Base-by-base conservation (phyloP, 2,797 vertebrate genomes). In the Rhyacichthys aspro region DNA sequence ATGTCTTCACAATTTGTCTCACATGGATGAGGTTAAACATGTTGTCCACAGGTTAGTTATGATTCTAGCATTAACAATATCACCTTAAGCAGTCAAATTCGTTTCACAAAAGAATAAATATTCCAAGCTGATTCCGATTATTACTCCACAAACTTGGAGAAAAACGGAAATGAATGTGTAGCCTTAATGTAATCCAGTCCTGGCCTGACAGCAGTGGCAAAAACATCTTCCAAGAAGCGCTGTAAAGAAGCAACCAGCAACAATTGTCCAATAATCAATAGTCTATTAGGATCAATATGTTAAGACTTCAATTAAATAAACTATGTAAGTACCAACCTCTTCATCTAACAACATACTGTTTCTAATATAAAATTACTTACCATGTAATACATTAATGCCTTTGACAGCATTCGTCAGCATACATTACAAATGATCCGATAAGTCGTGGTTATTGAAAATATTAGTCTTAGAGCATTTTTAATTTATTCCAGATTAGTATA, bases 241-340 rank as follows among this genome's bases (percentile, higher is more conserved):
- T n/a, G n/a, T n/a, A n/a, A n/a, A n/a, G n/a, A 28, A 28, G 7
- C 23, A 28, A 28, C 7, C 23, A 28, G 23, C 4, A 28, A 28
- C 23, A 28, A 28, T 28, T 28, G 23, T 28, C 23, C 7, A 3
- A 63, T 11, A 56, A 63, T 50, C 62, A 39, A 44, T 2, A 23
- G 23, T 2, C 23, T 2, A 28, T 79, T 62, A 76, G 79, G 81
- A 86, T 74, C 38, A 70, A 82, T 81, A 72, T 83, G 72, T 86
- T 85, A 81, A 88, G 81, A 86, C 63, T 77, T 83, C 63, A 81
- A 72, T 85, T 83, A 50, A 89, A 85, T 71, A 84, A 86, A 82
- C 78, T 76, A 87, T 68, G 73, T 81, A 86, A 59, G 23, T 36
- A 62, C 76, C 85, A 81, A 23, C 76, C 42, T n/a, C n/a, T 37